These are phyloP conservation scores for Falco berigora DNA, from an alignment of 2,797 vertebrate species.

Conservation along the genomic window DNA sequence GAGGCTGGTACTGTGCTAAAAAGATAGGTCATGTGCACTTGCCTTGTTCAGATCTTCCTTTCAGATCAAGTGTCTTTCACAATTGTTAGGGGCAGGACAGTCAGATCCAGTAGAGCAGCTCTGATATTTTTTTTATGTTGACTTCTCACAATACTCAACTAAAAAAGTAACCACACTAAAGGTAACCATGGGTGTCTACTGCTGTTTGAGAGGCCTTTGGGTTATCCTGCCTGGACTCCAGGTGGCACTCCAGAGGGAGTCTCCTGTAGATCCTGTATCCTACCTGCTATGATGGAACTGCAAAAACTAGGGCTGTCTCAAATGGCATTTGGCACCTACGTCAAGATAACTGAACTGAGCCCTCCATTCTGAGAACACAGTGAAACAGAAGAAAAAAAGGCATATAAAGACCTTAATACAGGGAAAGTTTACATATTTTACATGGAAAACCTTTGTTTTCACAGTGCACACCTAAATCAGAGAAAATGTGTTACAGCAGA, in stretches of 20 bases:
- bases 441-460: not conserved
- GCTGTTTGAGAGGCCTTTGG: not conserved
- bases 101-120: not conserved
- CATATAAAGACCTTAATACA: not conserved
- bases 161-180: not conserved
- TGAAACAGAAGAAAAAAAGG: not conserved
- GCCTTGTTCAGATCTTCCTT: not conserved
- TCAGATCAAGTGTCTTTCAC: not conserved
- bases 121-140: not conserved
- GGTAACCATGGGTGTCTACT: not conserved
- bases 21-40: not conserved
- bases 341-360: not conserved
- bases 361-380: not conserved
- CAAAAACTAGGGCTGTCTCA: not conserved
- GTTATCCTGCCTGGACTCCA: not conserved
- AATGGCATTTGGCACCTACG: not conserved
- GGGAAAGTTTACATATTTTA: not conserved
- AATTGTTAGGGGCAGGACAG: not conserved
- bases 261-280: not conserved
- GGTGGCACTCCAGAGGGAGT: not conserved
- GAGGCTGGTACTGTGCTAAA: not conserved
- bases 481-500: not conserved
- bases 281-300: rapidly evolving
- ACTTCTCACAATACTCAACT: not conserved
- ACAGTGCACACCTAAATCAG: not conserved